Base-by-base conservation (phyloP, 2,797 vertebrate species). In the Lophius americanus region DNA sequence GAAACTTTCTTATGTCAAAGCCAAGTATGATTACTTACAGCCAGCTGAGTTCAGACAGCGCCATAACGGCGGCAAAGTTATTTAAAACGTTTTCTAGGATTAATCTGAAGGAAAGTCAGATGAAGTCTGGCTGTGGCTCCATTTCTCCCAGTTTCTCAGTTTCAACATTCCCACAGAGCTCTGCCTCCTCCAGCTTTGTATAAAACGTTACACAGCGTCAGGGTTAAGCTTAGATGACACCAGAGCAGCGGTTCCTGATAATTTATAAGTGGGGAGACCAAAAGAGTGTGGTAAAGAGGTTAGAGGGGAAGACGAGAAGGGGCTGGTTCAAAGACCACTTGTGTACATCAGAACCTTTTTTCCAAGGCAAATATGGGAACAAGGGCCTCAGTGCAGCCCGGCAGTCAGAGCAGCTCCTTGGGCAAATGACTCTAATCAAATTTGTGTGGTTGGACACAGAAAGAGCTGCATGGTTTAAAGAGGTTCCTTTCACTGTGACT, bases 361-460 rank as follows among this genome's bases (percentile, higher is more conserved):
- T 90, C 64, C 54, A 0, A 87, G 90, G 88, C 83, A 83, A 81
- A 84, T 56, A 23, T 56, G 68, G 82, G 73, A 91, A 90, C 80
- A 83, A 86, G 85, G 85, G 82, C 78, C 79, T 86, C 78, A 81
- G 76, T 89, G 66, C 85, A 59, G 78, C 61, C 72, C 51, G n/a
- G 58, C 72, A 67, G 84, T 70, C 61, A 35, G 56, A 84, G 81
- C 73, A 72, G 73, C 55, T 92, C 88, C 82, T 75, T 83, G 62
- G 87, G 85, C 87, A 78, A 92, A 90, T 62, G 33, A 43, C 82
- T 73, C 72, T 92, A 93, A 93, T 93, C 89, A 78, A 89, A 93
- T 93, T 89, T 90, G 87, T 88, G 87, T 85, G 86, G 92, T 88
- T 89, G 84, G 78, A 82, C 81, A 85, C 75, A 51, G 62, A 80